A percentile compares a stretch with the other conserved stretches of the same genome.
Conservation (phyloP, 2,113 vertebrate species). For the Istiophorus platypterus region DNA sequence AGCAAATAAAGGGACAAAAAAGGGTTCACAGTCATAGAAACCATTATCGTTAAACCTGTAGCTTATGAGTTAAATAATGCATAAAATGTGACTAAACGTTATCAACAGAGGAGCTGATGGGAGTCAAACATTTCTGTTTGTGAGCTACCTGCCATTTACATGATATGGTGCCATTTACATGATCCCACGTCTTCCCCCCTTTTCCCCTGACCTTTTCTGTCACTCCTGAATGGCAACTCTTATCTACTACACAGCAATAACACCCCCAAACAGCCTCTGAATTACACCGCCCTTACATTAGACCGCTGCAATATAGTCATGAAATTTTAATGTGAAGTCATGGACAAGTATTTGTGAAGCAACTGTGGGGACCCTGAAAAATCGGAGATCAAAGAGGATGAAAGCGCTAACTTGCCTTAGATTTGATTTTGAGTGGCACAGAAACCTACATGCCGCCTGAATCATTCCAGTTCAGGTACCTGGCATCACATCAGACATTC, state of each 20-base stretch:
- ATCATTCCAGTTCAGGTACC: conserved; percentile 1
- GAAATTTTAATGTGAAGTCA: background rate
- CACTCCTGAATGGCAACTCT: background rate
- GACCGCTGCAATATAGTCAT: background rate
- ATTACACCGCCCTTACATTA: background rate
- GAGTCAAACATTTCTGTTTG: background rate
- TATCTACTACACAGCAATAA: too few species aligned
- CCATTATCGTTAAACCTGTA: too few species aligned
- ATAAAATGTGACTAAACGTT: too few species aligned
- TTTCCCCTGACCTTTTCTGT: background rate
- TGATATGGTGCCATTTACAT: background rate
- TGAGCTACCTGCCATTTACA: background rate
- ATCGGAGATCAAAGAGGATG: background rate
- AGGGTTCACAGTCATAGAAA: background rate
- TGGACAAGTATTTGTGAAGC: background rate
- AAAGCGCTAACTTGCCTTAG: background rate
- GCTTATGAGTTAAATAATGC: too few species aligned
- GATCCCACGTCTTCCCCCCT: background rate
- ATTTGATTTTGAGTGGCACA: conserved; percentile 10
- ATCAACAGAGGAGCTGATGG: background rate
- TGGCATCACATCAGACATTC: conserved; percentile 21
- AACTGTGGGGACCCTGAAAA: background rate
- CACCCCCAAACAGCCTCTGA: too few species aligned
- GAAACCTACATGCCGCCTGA: conserved; percentile 16
- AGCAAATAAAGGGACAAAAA: background rate